These are phyloP conservation scores for Tyrophagus putrescentiae DNA, from an alignment of 1,140 invertebrate species.

Conservation along the genomic window DNA sequence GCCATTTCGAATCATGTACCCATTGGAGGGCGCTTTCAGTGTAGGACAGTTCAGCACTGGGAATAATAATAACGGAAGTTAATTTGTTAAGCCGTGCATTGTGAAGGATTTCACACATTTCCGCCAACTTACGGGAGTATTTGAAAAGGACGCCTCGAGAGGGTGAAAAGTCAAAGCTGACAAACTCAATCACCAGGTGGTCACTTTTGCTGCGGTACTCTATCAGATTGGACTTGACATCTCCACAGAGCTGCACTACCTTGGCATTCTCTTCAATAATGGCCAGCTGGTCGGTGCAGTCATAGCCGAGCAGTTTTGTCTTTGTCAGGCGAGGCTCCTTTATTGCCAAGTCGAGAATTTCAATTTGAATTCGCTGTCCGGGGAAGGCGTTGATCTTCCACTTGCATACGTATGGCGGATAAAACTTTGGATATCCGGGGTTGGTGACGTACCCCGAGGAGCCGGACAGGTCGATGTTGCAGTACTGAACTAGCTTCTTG, in stretches of 20 bases:
- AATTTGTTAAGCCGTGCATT: background rate
- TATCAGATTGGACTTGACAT: slow-evolving; percentile 20
- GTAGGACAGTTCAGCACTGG: slow-evolving; percentile 44
- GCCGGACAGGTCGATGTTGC: background rate
- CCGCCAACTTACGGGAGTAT: slow-evolving; percentile 8
- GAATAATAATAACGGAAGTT: slow-evolving; percentile 14
- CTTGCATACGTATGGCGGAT: slow-evolving; percentile 37
- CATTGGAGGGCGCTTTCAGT: slow-evolving; percentile 40
- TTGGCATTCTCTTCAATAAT: slow-evolving; percentile 14
- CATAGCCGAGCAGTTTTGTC: slow-evolving; percentile 18
- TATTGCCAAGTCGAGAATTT: slow-evolving; percentile 43
- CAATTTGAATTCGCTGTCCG: slow-evolving; percentile 40
- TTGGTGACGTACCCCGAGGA: slow-evolving; percentile 15
- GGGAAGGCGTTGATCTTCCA: slow-evolving; percentile 39
- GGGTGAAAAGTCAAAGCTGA: slow-evolving; percentile 9
- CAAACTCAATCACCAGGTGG: slow-evolving; percentile 8
- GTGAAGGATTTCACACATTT: background rate
- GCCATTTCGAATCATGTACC: slow-evolving; percentile 42
- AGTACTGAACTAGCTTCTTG: slow-evolving; percentile 15
- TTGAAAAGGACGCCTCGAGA: slow-evolving; percentile 11
- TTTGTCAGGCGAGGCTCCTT: slow-evolving; percentile 36
- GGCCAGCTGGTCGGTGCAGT: slow-evolving; percentile 23
- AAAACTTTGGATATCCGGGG: slow-evolving; percentile 42
- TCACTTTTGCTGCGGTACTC: slow-evolving; percentile 18
- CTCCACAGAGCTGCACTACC: slow-evolving; percentile 11